Evolutionary conservation across 2,797 vertebrate species (phyloP), one percentile per base, ranked within the genome.

Genomic region (Gobio occitaniae): DNA sequence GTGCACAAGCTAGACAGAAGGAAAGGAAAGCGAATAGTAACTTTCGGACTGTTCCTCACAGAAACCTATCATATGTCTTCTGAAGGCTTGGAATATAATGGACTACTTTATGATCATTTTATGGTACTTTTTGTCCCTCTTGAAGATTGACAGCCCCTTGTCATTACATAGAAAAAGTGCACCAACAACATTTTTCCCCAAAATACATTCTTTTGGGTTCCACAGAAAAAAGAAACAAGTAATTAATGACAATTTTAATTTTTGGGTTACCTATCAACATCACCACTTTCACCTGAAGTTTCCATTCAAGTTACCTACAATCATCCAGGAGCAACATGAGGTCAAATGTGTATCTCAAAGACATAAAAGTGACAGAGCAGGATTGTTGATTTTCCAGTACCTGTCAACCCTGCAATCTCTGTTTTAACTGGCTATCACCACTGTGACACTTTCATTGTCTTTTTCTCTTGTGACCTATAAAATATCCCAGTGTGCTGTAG

Each of bases 401-500:
- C 48, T 36, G 47, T 68, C 47, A 38, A 29, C 25, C 17, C 19
- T 80, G 47, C 50, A 68, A 38, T 38, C 47, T 77, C 21, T 41
- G 36, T 15, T 25, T 80, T 80, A 70, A 25, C 21, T 13, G 9
- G 29, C 5, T 29, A 29, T 71, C 9, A 15, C 66, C 52, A 70
- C 3, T 47, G 50, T 81, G 54, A 4, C n/a, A 0, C 32, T 19
- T 69, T 71, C 25, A 59, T 25, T 56, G 52, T 44, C n/a, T 8
- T 44, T 80, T 70, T 59, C 15, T 59, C 32, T 56, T 44, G 54
- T 10, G 12, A 47, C 41, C 47, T 52, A 29, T 77, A 44, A 83
- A 66, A 77, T 19, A 52, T 66, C 32, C 71, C 82, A 63, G 38
- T 17, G n/a, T 59, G 50, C 68, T 41, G 29, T 44, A 29, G 52